Conservation (phyloP, 1,140 invertebrate genomes). For the Linepithema humile region DNA sequence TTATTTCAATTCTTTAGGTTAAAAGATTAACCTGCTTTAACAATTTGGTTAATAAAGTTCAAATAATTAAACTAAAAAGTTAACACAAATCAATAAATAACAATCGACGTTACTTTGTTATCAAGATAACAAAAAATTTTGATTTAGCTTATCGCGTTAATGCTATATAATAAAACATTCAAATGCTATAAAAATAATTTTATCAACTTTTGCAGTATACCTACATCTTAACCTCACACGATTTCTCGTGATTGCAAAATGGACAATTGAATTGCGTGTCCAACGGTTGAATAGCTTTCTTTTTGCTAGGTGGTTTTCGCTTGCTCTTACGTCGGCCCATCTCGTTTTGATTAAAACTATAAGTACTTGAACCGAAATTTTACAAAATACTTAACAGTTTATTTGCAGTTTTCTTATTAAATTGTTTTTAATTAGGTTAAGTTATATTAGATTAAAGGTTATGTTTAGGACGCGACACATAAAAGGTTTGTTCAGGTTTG, state of each 20-base stretch:
- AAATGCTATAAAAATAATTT: not conserved
- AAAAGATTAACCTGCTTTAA: no score
- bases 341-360: constrained; percentile 59
- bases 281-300: constrained; percentile 96
- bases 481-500: no score
- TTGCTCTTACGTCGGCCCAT: constrained; percentile 99
- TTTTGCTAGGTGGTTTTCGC: constrained; percentile 97
- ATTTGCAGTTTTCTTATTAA: no score
- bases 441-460: no score
- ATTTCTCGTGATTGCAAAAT: constrained; percentile 99
- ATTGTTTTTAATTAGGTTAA: no score
- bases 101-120: not conserved
- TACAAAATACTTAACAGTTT: no score
- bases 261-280: constrained; percentile 99
- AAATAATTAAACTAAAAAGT: not conserved
- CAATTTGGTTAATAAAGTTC: not conserved
- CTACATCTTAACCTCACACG: constrained; percentile 99
- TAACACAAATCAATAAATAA: not conserved
- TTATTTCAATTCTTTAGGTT: not conserved
- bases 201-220: constrained; percentile 74
- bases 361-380: no score
- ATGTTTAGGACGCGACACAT: no score
- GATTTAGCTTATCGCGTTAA: no score
- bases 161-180: not conserved
- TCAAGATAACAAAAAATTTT: not conserved